Evolutionary conservation across 2,888 invertebrate genomes (phyloP), one percentile per base, ranked within the genome.

Genomic region (Ellobium chinense): DNA sequence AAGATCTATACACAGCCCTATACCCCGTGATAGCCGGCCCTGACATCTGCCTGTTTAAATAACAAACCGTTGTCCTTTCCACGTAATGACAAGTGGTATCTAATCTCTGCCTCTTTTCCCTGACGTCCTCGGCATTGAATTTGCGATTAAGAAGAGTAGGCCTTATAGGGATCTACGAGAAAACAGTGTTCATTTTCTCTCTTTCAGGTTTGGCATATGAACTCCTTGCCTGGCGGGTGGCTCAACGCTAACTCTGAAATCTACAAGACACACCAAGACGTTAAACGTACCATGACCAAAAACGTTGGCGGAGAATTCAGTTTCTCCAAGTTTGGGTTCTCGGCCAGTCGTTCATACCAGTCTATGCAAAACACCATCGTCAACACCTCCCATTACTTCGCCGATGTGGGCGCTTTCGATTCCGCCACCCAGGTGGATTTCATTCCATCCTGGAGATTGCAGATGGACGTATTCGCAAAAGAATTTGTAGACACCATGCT

Each of bases 321-420:
- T 7, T 3, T 83, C 5, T 66, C 31, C 34, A 82, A 77, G 24
- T 83, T 83, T 39, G 68, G 76, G 21, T 84, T 84, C 70, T 82
- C 84, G 0, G 77, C 78, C 54, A 84, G 84, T 56, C 24, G 21
- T 4, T 77, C 75, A n/a, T 83, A 80, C 80, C 56, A 29, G n/a
- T 66, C 29, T n/a, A 68, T 78, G 54, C 76, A 83, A 39, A 72
- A 81, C 27, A 69, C 78, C 21, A 70, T 84, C 60, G 65, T 73
- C 66, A 84, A 83, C 60, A 56, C 62, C 0, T 83, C 82, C n/a
- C 21, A 56, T 1, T 80, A 74, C 76, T 60, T 82, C 9, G 68
- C 76, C n/a, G 62, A 82, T 7, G 78, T 84, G 5, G 62, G 80
- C 0, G 31, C 78, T 0, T 78, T 68, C 37, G 58, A 58, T 7